phyloP scores from a whole-genome alignment of 92 coral and sea anemone species.

The Phenganax marumi region DNA sequence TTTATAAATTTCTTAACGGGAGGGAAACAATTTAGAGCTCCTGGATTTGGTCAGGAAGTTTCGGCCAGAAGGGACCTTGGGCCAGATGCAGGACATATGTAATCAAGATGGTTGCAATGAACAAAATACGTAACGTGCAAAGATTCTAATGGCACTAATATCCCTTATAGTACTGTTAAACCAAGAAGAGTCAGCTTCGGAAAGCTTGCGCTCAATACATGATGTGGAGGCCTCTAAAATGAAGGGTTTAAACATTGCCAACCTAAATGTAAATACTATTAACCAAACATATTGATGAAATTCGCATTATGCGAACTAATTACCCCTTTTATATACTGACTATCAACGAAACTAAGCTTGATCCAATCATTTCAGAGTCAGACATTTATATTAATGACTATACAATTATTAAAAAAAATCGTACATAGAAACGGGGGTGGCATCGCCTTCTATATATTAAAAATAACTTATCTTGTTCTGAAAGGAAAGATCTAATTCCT shows the following conservation, averaged over 20 bases:
- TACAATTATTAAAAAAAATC: neutral
- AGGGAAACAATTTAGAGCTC: no score
- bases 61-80: no score
- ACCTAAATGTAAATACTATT: constrained; percentile 3
- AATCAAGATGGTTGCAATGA: no score
- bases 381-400: neutral
- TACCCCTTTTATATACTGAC: constrained; percentile 6
- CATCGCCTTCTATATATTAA: neutral
- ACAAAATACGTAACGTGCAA: no score
- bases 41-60: no score
- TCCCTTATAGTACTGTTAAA: neutral
- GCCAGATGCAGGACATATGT: no score
- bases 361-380: constrained; percentile 1
- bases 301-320: neutral
- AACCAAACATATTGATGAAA: neutral
- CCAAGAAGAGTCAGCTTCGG: neutral
- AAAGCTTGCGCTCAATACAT: neutral
- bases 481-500: no score
- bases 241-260: neutral
- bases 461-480: no score
- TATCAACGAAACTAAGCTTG: constrained; percentile 24
- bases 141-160: no score
- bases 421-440: neutral
- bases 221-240: neutral
- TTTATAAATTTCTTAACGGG: no score